phyloP scores from a whole-genome alignment of 2,888 invertebrate species.

The Dryococelus australis region DNA sequence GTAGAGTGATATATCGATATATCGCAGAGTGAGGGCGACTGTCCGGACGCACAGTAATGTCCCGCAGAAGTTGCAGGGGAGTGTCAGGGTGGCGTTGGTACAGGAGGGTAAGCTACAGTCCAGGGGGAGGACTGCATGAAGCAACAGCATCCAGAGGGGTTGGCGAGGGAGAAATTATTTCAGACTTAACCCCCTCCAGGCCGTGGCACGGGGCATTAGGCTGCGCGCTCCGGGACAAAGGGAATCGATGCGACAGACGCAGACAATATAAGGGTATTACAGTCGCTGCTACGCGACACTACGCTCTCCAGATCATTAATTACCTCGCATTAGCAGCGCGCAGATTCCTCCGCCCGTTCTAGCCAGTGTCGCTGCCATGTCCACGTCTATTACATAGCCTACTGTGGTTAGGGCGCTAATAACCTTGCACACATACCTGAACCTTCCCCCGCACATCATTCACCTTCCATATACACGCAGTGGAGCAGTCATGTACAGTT shows the following conservation, averaged over 20 bases:
- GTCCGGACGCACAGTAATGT: not conserved
- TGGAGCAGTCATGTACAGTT: too few relatives aligned
- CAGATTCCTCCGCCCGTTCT: not conserved
- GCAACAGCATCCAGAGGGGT: not conserved
- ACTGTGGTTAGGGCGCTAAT: too few relatives aligned
- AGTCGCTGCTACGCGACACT: not conserved
- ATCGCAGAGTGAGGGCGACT: not conserved
- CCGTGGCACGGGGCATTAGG: not conserved
- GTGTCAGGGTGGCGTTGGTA: too few relatives aligned
- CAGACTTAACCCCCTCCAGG: not conserved
- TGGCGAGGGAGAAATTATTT: not conserved
- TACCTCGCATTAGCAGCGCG: not conserved
- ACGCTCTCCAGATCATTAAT: not conserved
- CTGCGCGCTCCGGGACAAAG: not conserved
- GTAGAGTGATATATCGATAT: too few relatives aligned
- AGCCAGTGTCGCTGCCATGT: too few relatives aligned
- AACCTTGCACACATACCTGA: too few relatives aligned
- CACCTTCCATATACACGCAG: too few relatives aligned
- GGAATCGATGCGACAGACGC: not conserved
- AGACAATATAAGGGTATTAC: constrained; percentile 10
- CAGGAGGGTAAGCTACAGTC: too few relatives aligned
- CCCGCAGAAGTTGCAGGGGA: not conserved
- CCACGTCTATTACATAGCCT: too few relatives aligned
- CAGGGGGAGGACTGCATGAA: not conserved
- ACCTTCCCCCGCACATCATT: too few relatives aligned